Base-by-base conservation (phyloP, 1,140 invertebrate species). In the Apis laboriosa region DNA sequence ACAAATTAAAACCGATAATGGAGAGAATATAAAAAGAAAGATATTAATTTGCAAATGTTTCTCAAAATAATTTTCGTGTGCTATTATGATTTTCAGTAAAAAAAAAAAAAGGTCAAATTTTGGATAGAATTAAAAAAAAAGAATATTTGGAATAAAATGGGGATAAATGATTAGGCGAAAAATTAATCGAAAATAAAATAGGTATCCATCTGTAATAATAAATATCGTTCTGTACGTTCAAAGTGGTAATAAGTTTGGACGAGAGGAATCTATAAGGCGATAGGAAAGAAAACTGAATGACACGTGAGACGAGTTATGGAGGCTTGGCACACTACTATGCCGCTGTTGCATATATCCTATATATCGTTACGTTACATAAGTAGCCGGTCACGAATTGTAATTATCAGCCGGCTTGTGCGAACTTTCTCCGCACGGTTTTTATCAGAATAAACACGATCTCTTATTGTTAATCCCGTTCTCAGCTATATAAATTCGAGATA, bases 351-450 rank as follows among this genome's bases (percentile, higher is more conserved):
- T 34, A 61, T 73, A 63, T 80, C 15, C 28, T 80, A 64, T 74
- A 66, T 61, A 43, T 43, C 34, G 34, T 43, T 43, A 43, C 51
- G 70, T 80, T 80, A 64, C 70, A 64, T 73, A 80, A 80, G 70
- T 21, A 8, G 51, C 51, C 51, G 49, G 78, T 80, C 78, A 74
- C 78, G 70, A 80, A 80, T 73, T 72, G 55, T 60, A 80, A 80
- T 74, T 80, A 80, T 80, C 68, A 74, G 61, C 51, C 78, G 60
- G 78, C 9, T 43, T 74, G 21, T 55, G 78, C 49, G 78, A 74
- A 80, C 78, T 80, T 80, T 80, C 78, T 74, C 78, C 64, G 56
- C 63, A 72, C 56, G 51, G 70, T 80, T 80, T 80, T 74, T 73
- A 74, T 80, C 70, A 74, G 61, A 80, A 64, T 24, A 60, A 28